Conservation (phyloP, 37 sponge, comb jelly and placozoan species). For the Beroe forskalii region DNA sequence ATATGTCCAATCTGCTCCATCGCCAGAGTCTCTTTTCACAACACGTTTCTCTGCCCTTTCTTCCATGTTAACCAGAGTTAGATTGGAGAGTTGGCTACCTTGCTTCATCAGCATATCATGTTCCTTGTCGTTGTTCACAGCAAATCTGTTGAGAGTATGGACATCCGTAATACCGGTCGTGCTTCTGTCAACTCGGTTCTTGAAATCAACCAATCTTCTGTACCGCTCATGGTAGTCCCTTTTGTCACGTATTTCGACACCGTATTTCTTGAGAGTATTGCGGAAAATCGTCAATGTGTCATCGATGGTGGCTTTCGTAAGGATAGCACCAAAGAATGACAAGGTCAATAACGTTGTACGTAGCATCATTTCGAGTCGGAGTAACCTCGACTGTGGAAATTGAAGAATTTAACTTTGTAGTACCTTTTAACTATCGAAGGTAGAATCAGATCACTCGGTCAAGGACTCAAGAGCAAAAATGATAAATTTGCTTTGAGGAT, state of each 20-base stretch:
- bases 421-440: too few relatives aligned
- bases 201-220: neutral
- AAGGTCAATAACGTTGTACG: too few relatives aligned
- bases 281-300: neutral
- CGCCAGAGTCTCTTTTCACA: neutral
- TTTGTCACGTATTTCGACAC: neutral
- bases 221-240: neutral
- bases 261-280: neutral
- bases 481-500: too few relatives aligned
- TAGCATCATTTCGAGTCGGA: too few relatives aligned
- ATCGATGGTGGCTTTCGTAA: neutral
- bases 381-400: too few relatives aligned
- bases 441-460: too few relatives aligned
- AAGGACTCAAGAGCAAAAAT: too few relatives aligned
- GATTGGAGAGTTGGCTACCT: neutral
- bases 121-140: slow-evolving; percentile 10
- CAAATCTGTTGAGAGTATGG: slow-evolving; percentile 1
- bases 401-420: too few relatives aligned
- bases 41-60: neutral
- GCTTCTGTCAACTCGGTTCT: neutral
- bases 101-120: neutral
- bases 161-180: neutral
- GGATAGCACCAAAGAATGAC: neutral
- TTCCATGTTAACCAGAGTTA: neutral
- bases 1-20: too few relatives aligned